Evolutionary conservation across 2,888 invertebrate genomes (phyloP).

Genomic region (Ceraclea dissimilis): DNA sequence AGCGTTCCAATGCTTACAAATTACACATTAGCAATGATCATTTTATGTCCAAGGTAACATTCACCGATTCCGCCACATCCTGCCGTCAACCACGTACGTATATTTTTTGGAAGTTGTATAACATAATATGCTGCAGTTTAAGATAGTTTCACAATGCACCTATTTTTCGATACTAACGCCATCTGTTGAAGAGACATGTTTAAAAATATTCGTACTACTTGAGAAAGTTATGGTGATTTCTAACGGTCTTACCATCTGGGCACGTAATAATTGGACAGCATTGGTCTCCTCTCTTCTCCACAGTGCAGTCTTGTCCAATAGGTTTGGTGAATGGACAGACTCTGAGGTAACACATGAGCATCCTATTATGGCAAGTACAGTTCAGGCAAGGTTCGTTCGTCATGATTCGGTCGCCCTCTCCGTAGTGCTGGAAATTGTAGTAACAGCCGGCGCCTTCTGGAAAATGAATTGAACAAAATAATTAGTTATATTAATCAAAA

Average conservation of each 20-base stretch:
- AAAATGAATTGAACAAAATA: constrained; percentile 27
- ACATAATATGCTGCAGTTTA: too few relatives aligned
- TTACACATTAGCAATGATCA: too few relatives aligned
- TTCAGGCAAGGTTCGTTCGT: constrained; percentile 94
- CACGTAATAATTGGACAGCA: constrained; percentile 91
- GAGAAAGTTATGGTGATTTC: too few relatives aligned
- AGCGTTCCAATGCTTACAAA: too few relatives aligned
- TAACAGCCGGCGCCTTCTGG: constrained; percentile 71
- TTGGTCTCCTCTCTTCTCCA: constrained; percentile 85
- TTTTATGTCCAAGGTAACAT: too few relatives aligned
- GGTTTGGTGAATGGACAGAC: constrained; percentile 92
- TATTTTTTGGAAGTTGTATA: too few relatives aligned
- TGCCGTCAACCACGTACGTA: too few relatives aligned
- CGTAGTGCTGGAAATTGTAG: constrained; percentile 90
- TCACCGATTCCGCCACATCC: too few relatives aligned
- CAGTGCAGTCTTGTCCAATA: constrained; percentile 84
- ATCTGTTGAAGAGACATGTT: too few relatives aligned
- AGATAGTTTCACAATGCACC: too few relatives aligned
- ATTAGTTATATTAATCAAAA: neutral
- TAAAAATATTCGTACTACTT: too few relatives aligned
- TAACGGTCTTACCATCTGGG: constrained; percentile 80
- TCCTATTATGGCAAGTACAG: constrained; percentile 90
- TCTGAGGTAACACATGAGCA: constrained; percentile 91
- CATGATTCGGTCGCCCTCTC: constrained; percentile 86
- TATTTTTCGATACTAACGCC: too few relatives aligned